Conservation (phyloP, 2,797 vertebrate species). For the Cossypha polioptera region DNA sequence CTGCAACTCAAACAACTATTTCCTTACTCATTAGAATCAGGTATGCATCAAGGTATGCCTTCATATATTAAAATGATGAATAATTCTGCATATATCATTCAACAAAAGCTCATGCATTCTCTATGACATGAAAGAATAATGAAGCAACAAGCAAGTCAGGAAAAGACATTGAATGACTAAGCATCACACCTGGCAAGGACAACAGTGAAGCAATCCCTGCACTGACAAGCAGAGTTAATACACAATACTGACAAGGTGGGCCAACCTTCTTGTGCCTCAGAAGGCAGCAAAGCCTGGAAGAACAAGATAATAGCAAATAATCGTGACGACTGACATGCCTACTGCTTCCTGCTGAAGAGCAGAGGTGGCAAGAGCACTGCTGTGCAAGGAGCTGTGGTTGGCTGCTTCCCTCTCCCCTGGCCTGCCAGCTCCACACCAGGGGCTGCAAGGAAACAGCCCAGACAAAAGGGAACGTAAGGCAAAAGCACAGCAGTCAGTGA, state of each 20-base stretch:
- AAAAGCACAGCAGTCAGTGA: neutral
- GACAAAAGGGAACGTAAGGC: neutral
- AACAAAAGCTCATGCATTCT: neutral
- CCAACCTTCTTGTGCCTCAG: neutral
- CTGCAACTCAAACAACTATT: neutral
- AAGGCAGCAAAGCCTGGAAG: neutral
- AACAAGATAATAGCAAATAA: neutral
- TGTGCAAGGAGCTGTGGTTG: neutral
- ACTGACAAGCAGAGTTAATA: neutral
- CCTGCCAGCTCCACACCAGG: neutral
- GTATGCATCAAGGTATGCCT: neutral
- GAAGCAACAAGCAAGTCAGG: neutral
- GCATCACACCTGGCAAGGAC: neutral
- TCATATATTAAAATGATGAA: slow-evolving; percentile 10
- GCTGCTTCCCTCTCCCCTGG: neutral
- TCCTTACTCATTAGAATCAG: slow-evolving; percentile 6
- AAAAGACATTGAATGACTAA: neutral
- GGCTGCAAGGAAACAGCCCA: neutral
- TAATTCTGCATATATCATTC: neutral
- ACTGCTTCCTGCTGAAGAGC: neutral
- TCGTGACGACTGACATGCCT: neutral
- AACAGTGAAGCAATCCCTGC: neutral
- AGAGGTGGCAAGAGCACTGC: neutral
- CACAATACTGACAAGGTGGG: neutral
- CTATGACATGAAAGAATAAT: neutral